A percentile compares a stretch with the other conserved stretches of the same genome.
Evolutionary conservation across 1,140 invertebrate species (phyloP).

Genomic region (Drosophila elegans): DNA sequence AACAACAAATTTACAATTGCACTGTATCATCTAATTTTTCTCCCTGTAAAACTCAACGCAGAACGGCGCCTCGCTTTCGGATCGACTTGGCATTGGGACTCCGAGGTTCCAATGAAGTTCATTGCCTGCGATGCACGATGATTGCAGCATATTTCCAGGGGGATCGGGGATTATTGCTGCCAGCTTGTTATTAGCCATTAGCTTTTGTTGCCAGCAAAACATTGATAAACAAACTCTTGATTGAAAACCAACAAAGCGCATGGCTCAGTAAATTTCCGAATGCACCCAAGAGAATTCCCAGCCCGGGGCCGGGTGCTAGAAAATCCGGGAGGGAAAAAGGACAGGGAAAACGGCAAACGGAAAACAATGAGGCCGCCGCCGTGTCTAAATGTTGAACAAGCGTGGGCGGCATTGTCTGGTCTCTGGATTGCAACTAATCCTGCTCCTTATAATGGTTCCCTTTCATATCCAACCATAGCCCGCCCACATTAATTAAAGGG

Average conservation of each 20-base stretch:
- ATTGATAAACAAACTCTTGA: constrained; percentile 76
- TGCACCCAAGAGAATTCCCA: constrained; percentile 45
- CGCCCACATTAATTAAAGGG: constrained; percentile 23
- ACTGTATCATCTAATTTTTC: no score
- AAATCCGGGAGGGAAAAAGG: neutral
- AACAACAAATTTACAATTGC: no score
- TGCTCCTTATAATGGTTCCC: constrained; percentile 1
- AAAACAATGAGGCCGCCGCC: constrained; percentile 52
- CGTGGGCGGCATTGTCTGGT: constrained; percentile 12
- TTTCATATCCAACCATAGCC: neutral
- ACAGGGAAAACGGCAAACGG: neutral
- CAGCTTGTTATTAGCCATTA: constrained; percentile 70
- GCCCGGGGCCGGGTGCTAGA: neutral
- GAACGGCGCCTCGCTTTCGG: constrained; percentile 1
- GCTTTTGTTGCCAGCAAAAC: constrained; percentile 66
- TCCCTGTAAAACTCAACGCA: neutral
- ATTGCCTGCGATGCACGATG: constrained; percentile 24
- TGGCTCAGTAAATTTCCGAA: constrained; percentile 62
- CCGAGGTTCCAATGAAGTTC: constrained; percentile 14
- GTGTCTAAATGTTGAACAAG: constrained; percentile 56
- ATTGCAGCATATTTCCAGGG: constrained; percentile 10
- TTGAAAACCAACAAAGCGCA: constrained; percentile 78
- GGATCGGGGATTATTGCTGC: constrained; percentile 31
- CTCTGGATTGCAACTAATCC: constrained; percentile 18
- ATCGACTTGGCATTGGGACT: neutral